These are phyloP conservation scores for Melolontha melolontha DNA, from an alignment of 2,888 invertebrate genomes.

Conservation along the genomic window DNA sequence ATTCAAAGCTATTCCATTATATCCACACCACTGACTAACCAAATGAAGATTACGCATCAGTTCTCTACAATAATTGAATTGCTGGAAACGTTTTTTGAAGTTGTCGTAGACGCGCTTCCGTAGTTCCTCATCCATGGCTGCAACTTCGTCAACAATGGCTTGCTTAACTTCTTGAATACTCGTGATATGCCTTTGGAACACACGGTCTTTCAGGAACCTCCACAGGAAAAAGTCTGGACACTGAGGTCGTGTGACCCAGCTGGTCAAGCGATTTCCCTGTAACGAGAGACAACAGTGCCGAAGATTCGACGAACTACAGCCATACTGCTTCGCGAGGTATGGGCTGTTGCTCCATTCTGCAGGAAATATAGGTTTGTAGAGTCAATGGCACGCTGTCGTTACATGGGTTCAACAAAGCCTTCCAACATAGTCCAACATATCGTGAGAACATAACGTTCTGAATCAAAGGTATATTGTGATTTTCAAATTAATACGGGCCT, in stretches of 20 bases:
- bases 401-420: conserved; percentile 9
- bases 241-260: conserved; percentile 1
- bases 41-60: too few species aligned
- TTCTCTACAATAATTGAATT: too few species aligned
- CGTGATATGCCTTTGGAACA: conserved; percentile 15
- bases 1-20: too few species aligned
- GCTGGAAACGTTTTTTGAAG: too few species aligned
- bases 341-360: conserved; percentile 6
- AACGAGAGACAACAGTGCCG: conserved; percentile 1
- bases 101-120: not conserved
- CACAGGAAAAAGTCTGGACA: conserved; percentile 3
- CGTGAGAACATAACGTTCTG: too few species aligned
- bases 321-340: conserved; percentile 4
- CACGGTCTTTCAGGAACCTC: conserved; percentile 6
- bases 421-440: too few species aligned
- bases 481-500: too few species aligned
- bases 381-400: too few species aligned
- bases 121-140: conserved; percentile 6
- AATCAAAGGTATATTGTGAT: too few species aligned
- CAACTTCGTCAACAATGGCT: conserved; percentile 11
- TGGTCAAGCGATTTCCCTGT: not conserved
- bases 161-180: conserved; percentile 13
- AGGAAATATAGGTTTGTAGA: not conserved
- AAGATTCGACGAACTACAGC: conserved; percentile 5
- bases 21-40: too few species aligned